A percentile compares a stretch with the other conserved stretches of the same genome.
Evolutionary conservation across 2,888 invertebrate species (phyloP).

Genomic region (Monochamus alternatus): DNA sequence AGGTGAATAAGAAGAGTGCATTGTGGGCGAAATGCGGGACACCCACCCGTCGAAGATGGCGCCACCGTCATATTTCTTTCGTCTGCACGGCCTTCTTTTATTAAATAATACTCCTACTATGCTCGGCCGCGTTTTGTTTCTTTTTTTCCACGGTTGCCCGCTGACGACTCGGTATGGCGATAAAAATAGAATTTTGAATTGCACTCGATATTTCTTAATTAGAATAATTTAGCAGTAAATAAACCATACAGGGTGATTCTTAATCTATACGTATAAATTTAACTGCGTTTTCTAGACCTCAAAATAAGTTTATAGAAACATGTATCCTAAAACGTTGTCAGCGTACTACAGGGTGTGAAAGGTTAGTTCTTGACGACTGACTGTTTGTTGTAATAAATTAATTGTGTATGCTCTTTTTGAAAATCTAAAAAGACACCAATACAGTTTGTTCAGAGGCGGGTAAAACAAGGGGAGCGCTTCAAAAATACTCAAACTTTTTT

Average conservation of each 20-base stretch:
- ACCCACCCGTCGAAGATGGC: slow-evolving; percentile 54
- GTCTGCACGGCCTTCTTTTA: slow-evolving; percentile 45
- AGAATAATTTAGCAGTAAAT: not conserved
- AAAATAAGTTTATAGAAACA: no score
- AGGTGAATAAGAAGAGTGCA: slow-evolving; percentile 44
- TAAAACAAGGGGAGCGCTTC: no score
- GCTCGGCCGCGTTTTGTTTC: slow-evolving; percentile 25
- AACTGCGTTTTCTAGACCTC: no score
- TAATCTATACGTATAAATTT: no score
- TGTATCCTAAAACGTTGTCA: no score
- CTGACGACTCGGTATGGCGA: slow-evolving; percentile 19
- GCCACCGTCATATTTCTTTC: slow-evolving; percentile 51
- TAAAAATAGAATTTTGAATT: slow-evolving; percentile 16
- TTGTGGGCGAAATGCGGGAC: slow-evolving; percentile 49
- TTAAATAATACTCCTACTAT: slow-evolving; percentile 48
- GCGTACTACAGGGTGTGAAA: no score
- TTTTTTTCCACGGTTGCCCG: slow-evolving; percentile 15
- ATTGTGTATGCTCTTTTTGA: no score
- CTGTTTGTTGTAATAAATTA: no score
- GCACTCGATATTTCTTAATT: slow-evolving; percentile 1
- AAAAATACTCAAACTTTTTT: no score
- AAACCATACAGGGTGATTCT: not conserved
- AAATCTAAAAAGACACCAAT: no score
- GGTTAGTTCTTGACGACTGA: no score
- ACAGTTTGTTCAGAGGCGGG: no score